phyloP scores from a whole-genome alignment of 2,888 invertebrate species.

The Endotricha flammealis region DNA sequence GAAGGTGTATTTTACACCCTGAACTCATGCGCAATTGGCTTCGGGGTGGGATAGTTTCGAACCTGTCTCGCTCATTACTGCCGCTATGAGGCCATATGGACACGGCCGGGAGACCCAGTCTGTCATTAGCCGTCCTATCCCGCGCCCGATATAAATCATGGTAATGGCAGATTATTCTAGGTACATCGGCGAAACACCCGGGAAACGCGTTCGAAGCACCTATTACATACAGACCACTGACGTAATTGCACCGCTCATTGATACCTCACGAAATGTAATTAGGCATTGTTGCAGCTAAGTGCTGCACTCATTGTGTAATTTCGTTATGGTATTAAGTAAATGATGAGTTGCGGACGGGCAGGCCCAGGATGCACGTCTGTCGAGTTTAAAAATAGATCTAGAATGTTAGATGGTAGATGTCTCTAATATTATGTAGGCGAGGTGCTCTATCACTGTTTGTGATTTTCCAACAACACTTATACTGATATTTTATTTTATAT shows the following conservation, averaged over 20 bases:
- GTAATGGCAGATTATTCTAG: slow-evolving; percentile 74
- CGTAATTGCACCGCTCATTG: slow-evolving; percentile 72
- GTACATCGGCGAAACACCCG: slow-evolving; percentile 65
- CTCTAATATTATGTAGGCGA: no score
- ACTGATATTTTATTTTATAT: no score
- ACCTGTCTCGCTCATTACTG: slow-evolving; percentile 44
- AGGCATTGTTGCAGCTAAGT: slow-evolving; percentile 65
- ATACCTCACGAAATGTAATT: slow-evolving; percentile 73
- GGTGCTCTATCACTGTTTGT: no score
- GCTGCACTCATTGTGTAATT: slow-evolving; percentile 52
- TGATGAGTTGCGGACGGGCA: slow-evolving; percentile 42
- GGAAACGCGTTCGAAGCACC: slow-evolving; percentile 61
- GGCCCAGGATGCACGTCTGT: neutral
- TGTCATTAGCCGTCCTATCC: slow-evolving; percentile 65
- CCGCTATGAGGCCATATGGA: slow-evolving; percentile 48
- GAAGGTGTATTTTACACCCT: slow-evolving; percentile 28
- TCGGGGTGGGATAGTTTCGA: slow-evolving; percentile 25
- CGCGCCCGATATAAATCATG: slow-evolving; percentile 71
- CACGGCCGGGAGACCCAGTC: slow-evolving; percentile 47
- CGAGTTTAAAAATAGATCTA: neutral
- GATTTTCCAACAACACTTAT: no score
- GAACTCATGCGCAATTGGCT: slow-evolving; percentile 19
- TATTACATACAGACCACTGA: slow-evolving; percentile 62
- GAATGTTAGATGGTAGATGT: no score
- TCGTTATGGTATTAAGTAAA: slow-evolving; percentile 54